Conservation (phyloP, 2,797 vertebrate genomes). For the Carcharodon carcharias region DNA sequence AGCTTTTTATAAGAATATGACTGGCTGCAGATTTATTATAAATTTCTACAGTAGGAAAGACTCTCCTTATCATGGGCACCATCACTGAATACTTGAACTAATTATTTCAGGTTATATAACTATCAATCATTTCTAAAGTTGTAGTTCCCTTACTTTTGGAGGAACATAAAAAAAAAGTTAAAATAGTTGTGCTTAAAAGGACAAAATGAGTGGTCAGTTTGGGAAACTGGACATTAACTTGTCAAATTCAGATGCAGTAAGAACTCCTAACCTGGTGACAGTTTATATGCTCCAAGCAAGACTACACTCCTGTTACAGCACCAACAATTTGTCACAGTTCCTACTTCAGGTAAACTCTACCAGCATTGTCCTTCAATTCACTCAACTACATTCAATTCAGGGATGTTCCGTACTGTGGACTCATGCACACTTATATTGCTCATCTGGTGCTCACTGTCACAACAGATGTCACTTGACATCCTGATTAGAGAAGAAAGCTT, state of each 20-base stretch:
- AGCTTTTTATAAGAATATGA: neutral
- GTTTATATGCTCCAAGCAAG: neutral
- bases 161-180: slow-evolving; percentile 1
- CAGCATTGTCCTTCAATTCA: neutral
- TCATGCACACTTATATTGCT: slow-evolving; percentile 2
- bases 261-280: neutral
- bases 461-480: slow-evolving; percentile 9
- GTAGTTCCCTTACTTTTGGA: neutral
- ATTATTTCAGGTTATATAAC: neutral
- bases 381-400: neutral
- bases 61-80: neutral
- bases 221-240: neutral
- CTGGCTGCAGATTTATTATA: neutral
- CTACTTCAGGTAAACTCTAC: neutral
- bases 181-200: slow-evolving; percentile 12
- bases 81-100: neutral
- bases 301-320: neutral
- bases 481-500: neutral
- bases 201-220: neutral
- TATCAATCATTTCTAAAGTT: neutral
- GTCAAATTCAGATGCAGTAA: neutral
- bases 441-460: neutral
- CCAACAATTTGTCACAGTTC: neutral
- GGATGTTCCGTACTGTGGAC: slow-evolving; percentile 20
- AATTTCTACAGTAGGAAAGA: neutral